Evolutionary conservation across 2,797 vertebrate genomes (phyloP).

Genomic region (Mycteria americana): DNA sequence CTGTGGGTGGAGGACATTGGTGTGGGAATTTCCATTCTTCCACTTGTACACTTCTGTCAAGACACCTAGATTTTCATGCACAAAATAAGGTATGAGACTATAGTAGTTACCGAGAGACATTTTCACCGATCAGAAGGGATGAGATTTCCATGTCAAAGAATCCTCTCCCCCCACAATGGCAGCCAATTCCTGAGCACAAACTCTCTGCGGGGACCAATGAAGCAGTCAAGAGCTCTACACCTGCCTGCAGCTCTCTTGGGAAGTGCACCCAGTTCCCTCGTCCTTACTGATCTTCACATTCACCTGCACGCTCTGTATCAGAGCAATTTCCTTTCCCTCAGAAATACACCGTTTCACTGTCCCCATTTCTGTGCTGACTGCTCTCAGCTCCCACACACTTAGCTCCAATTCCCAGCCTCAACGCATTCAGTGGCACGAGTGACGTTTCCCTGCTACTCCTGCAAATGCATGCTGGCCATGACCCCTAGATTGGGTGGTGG

Average conservation of each 20-base stretch:
- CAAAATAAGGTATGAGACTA: too few species aligned
- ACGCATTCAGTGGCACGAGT: too few species aligned
- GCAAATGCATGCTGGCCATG: too few species aligned
- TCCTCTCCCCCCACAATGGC: not conserved
- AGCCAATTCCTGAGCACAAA: not conserved
- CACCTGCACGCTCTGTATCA: not conserved
- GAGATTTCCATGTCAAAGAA: not conserved
- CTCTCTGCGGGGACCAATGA: not conserved
- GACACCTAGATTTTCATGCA: too few species aligned
- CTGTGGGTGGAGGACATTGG: too few species aligned
- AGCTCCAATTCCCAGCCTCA: not conserved
- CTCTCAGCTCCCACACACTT: not conserved
- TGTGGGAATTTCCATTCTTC: too few species aligned
- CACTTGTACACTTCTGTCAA: too few species aligned
- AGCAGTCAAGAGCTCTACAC: not conserved
- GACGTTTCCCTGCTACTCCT: not conserved
- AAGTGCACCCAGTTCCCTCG: not conserved
- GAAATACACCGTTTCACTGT: not conserved
- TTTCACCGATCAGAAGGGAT: not conserved
- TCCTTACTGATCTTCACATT: not conserved
- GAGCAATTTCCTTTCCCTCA: not conserved
- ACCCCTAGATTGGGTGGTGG: not conserved
- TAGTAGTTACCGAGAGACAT: too few species aligned
- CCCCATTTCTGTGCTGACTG: not conserved
- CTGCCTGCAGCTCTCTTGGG: not conserved